These are phyloP conservation scores for Drosophila pegasa DNA, from an alignment of 2,888 invertebrate species.

Conservation along the genomic window DNA sequence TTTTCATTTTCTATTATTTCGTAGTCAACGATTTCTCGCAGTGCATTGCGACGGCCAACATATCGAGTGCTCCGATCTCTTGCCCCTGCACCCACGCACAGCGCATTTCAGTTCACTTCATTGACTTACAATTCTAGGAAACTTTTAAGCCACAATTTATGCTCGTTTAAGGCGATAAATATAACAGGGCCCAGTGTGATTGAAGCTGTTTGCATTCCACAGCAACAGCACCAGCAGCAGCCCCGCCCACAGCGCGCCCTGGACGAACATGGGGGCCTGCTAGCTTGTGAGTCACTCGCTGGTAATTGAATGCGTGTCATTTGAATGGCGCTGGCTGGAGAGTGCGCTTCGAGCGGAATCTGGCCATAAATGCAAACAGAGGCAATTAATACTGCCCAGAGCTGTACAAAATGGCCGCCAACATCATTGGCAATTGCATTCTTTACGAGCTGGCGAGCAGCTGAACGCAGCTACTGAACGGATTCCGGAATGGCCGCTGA, in stretches of 20 bases:
- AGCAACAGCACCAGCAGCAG: conserved; percentile 19
- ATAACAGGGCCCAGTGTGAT: conserved; percentile 69
- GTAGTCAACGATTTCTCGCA: conserved; percentile 18
- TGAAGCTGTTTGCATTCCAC: conserved; percentile 78
- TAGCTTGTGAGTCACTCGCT: conserved; percentile 60
- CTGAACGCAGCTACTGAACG: conserved; percentile 27
- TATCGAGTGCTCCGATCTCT: conserved; percentile 21
- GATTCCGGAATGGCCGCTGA: conserved; percentile 47
- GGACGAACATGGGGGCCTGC: neutral
- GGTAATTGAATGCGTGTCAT: conserved; percentile 76
- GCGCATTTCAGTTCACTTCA: conserved; percentile 35
- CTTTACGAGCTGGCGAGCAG: conserved; percentile 61
- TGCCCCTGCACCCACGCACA: conserved; percentile 31
- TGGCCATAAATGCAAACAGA: conserved; percentile 45
- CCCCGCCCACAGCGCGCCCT: conserved; percentile 1
- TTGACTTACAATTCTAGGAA: conserved; percentile 76
- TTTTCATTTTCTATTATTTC: neutral
- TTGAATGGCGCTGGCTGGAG: conserved; percentile 61
- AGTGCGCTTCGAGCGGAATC: conserved; percentile 20
- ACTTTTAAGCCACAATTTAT: conserved; percentile 82
- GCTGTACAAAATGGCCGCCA: conserved; percentile 67
- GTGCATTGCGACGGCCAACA: conserved; percentile 26
- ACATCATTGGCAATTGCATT: conserved; percentile 60
- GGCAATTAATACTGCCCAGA: conserved; percentile 68
- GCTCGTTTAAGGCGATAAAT: conserved; percentile 83